These are phyloP conservation scores for Kryphioiulus occultus DNA, from an alignment of 2,888 invertebrate species.

Conservation along the genomic window DNA sequence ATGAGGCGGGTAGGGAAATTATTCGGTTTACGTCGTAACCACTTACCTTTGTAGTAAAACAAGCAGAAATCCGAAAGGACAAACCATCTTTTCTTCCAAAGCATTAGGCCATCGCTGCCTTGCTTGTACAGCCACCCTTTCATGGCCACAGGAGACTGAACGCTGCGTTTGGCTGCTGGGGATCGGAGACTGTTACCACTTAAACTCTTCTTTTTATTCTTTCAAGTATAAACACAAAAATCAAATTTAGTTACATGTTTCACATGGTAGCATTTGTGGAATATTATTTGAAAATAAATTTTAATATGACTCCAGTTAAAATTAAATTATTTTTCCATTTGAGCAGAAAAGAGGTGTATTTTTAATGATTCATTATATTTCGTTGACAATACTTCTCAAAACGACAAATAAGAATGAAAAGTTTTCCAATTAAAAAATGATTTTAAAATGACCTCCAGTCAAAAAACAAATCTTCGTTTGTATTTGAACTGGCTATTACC, in stretches of 20 bases:
- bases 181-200: constrained; percentile 66
- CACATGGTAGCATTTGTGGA: neutral
- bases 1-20: neutral
- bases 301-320: too few relatives aligned
- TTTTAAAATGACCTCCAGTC: too few relatives aligned
- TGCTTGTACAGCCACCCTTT: constrained; percentile 92
- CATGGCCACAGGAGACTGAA: constrained; percentile 83
- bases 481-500: neutral
- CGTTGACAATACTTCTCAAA: too few relatives aligned
- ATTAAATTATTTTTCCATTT: too few relatives aligned
- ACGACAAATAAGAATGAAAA: too few relatives aligned
- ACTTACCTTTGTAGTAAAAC: constrained; percentile 90
- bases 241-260: neutral
- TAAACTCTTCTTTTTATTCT: constrained; percentile 51
- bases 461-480: neutral
- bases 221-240: neutral
- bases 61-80: constrained; percentile 91
- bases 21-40: too few relatives aligned
- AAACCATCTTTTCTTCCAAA: constrained; percentile 95
- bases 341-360: too few relatives aligned
- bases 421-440: too few relatives aligned
- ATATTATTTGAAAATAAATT: too few relatives aligned
- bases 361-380: too few relatives aligned
- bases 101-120: constrained; percentile 89
- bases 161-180: constrained; percentile 82